These are phyloP conservation scores for Coleophora flavipennella DNA, from an alignment of 2,888 invertebrate species.

Conservation along the genomic window DNA sequence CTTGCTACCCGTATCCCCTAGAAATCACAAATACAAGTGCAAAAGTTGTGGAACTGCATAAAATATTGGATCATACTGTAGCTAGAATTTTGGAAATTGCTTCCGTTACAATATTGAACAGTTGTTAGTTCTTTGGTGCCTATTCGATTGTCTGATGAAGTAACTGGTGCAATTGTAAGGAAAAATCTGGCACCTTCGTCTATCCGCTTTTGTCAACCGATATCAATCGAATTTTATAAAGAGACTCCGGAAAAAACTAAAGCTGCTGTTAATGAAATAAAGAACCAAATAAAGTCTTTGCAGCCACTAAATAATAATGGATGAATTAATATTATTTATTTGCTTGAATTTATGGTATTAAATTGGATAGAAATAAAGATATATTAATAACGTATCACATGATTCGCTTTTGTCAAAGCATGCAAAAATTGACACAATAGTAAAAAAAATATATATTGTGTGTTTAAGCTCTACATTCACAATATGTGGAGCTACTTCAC, in stretches of 20 bases:
- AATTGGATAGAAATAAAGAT: slow-evolving; percentile 10
- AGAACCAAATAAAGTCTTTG: slow-evolving; percentile 7
- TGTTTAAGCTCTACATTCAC: not conserved
- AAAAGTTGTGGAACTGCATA: too few relatives aligned
- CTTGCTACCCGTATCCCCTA: too few relatives aligned
- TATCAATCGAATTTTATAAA: slow-evolving; percentile 6
- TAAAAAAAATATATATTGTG: not conserved
- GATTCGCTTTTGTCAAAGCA: too few relatives aligned
- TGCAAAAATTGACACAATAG: too few relatives aligned
- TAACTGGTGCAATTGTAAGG: slow-evolving; percentile 12
- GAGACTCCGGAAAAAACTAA: slow-evolving; percentile 13
- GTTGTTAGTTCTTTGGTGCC: too few relatives aligned
- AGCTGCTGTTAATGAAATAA: slow-evolving; percentile 12
- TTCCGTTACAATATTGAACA: too few relatives aligned
- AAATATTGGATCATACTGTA: too few relatives aligned
- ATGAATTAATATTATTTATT: too few relatives aligned
- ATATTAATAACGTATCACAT: not conserved
- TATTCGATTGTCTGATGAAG: slow-evolving; percentile 13
- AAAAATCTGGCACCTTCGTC: slow-evolving; percentile 17
- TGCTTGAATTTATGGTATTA: too few relatives aligned
- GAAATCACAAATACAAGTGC: too few relatives aligned
- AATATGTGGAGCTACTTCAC: not conserved
- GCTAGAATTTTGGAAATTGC: too few relatives aligned
- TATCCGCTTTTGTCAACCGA: slow-evolving; percentile 10
- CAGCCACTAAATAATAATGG: slow-evolving; percentile 11